Conservation (phyloP, 1,140 invertebrate genomes). For the Pogonomyrmex barbatus region DNA sequence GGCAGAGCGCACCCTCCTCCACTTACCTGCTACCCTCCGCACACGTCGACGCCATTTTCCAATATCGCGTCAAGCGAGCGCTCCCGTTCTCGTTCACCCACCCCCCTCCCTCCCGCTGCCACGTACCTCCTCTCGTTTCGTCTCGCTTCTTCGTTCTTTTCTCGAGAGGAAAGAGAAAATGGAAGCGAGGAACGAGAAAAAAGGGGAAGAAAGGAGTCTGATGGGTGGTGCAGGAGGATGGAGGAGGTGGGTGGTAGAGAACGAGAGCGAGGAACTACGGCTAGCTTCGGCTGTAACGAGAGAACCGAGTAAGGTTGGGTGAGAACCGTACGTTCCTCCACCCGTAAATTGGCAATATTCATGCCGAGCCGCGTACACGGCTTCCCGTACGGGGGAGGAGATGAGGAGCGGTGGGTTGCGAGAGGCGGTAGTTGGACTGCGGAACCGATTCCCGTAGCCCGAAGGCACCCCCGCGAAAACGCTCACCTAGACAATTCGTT, state of each 20-base stretch:
- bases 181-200: slow-evolving; percentile 71
- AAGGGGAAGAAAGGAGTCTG: slow-evolving; percentile 66
- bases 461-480: slow-evolving; percentile 66
- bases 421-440: slow-evolving; percentile 51
- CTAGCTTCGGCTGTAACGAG: slow-evolving; percentile 65
- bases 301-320: slow-evolving; percentile 74
- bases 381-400: slow-evolving; percentile 55
- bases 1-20: slow-evolving; percentile 73
- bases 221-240: slow-evolving; percentile 32
- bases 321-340: slow-evolving; percentile 78
- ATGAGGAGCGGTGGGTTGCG: slow-evolving; percentile 33
- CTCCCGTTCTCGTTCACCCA: slow-evolving; percentile 70
- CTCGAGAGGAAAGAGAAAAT: slow-evolving; percentile 61
- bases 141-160: slow-evolving; percentile 65
- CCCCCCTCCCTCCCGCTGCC: slow-evolving; percentile 48
- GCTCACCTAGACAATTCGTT: slow-evolving; percentile 75
- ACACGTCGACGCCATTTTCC: slow-evolving; percentile 85
- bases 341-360: slow-evolving; percentile 80
- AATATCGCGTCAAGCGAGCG: slow-evolving; percentile 84
- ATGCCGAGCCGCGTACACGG: slow-evolving; percentile 77
- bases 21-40: slow-evolving; percentile 75
- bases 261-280: slow-evolving; percentile 56
- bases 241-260: slow-evolving; percentile 55
- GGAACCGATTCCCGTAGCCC: slow-evolving; percentile 71
- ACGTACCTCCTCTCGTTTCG: slow-evolving; percentile 50